Conservation (phyloP, 2,113 vertebrate species). For the Otolemur garnettii region DNA sequence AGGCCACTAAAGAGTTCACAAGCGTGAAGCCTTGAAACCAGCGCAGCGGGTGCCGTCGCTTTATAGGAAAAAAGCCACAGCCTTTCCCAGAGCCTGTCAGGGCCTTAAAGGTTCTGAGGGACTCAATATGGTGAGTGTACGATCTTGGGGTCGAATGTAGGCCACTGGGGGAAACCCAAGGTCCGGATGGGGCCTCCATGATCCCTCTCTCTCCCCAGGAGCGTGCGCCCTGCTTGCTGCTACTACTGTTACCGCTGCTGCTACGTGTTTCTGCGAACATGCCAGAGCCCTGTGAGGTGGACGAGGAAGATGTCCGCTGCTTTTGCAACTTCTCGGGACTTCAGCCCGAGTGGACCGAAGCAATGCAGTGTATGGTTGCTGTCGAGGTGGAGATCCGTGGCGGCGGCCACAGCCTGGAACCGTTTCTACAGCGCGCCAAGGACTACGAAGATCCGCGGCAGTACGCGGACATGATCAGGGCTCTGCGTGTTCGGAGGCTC, state of each 20-base stretch:
- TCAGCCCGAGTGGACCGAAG: neutral
- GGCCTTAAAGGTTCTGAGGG: neutral
- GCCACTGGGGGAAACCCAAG: neutral
- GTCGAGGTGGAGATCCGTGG: slow-evolving; percentile 82
- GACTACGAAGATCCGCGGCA: neutral
- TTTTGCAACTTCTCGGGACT: slow-evolving; percentile 84
- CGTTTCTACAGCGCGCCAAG: slow-evolving; percentile 52
- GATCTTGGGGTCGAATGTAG: neutral
- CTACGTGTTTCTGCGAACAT: neutral
- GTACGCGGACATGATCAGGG: neutral
- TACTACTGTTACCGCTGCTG: slow-evolving; percentile 17
- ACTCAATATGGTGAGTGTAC: slow-evolving; percentile 70
- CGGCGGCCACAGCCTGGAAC: slow-evolving; percentile 82
- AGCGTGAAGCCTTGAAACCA: neutral
- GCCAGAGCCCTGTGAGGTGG: slow-evolving; percentile 65
- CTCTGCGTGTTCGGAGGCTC: slow-evolving; percentile 78
- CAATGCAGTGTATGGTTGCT: slow-evolving; percentile 80
- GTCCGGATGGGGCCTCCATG: neutral
- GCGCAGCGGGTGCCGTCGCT: no score
- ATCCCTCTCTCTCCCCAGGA: slow-evolving; percentile 60
- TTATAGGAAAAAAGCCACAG: neutral
- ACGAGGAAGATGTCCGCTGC: slow-evolving; percentile 70
- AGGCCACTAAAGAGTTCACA: neutral
- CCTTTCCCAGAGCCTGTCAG: neutral
- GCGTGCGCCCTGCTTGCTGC: neutral